Base-by-base conservation (phyloP, 2,797 vertebrate genomes). In the Tokudaia muenninki region DNA sequence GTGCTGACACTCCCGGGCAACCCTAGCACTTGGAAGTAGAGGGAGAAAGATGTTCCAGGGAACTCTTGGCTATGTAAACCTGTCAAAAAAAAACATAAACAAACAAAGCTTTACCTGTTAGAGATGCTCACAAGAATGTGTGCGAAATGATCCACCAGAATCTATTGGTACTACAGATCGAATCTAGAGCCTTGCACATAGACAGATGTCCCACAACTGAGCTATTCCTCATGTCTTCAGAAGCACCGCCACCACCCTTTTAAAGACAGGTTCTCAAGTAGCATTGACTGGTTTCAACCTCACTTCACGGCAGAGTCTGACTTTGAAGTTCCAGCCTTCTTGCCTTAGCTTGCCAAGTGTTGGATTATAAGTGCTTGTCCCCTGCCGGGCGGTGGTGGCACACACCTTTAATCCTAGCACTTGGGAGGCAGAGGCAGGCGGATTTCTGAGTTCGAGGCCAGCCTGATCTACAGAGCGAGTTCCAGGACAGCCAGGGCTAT, bases 41-140 rank as follows among this genome's bases (percentile, higher is more conserved):
- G 57, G 37, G 17, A 72, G 34, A 55, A 55, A 22, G 50, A 37
- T 72, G 21, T 74, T 74, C 11, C 12, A 37, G 65, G 67, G 34
- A 55, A 37, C 14, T 26, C n/a, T 10, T 37, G 52, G 50, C 50
- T 74, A 41, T 14, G 22, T 12, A n/a, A 72, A 34, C 31, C 47
- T 87, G 17, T n/a, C 63, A 44, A 37, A 12, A 47, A 47, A 41
- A 31, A 11, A 9, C 29, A 47, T 47, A 37, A 87, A 37, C 14
- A n/a, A 16, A 61, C 11, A 59, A 8, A 63, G 34, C 81, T 47
- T 87, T 55, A 44, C 72, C 74, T 75, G 47, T 79, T 87, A 55
- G 50, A 95, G 55, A 74, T 59, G 31, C 26, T 55, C 83, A 90
- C 65, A 84, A 63, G 89, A n/a, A 84, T 59, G 78, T 82, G 37